Evolutionary conservation across 1,140 invertebrate genomes (phyloP), one percentile per base, ranked within the genome.

Genomic region (Cydia fagiglandana): DNA sequence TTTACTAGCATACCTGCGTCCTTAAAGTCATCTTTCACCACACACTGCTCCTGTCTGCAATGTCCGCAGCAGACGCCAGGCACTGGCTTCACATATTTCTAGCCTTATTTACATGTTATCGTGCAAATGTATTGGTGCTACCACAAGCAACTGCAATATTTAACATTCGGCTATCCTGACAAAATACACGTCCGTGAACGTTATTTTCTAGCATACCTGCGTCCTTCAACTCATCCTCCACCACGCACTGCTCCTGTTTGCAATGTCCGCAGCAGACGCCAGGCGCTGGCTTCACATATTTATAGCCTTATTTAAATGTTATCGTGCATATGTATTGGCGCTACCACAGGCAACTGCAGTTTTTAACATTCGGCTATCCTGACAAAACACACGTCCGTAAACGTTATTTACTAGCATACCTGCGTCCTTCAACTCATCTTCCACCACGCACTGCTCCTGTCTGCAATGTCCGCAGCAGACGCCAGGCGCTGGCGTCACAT

Each of bases 401-500:
- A 38, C 7, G 6, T 38, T 34, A 34, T 34, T 4, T 34, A 34
- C 4, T 20, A 56, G 1, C 56, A 61, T 61, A 83, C 89, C 93
- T 15, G 94, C 86, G 45, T 94, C 85, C 56, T 95, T 94, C 0
- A 95, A 77, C 9, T 91, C 88, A 2, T 94, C 94, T 0, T 94
- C 94, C 15, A 95, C 88, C 0, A 96, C 85, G 80, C 97, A 97
- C 34, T 92, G 92, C 0, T 93, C 90, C 89, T 95, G 95, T 28
- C 94, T 86, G 77, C 97, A 97, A 76, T 94, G 91, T 4, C 96
- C 96, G 81, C 97, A 97, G 87, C 97, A 97, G 20, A 84, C 80
- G 20, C 79, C 89, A 4, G 84, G 73, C 4, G 88, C 76, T 4
- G 94, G 91, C 68, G 87, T 76, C 64, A 85, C 81, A 81, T 96